Conservation (phyloP, 2,888 invertebrate genomes). For the Magallana nippona region DNA sequence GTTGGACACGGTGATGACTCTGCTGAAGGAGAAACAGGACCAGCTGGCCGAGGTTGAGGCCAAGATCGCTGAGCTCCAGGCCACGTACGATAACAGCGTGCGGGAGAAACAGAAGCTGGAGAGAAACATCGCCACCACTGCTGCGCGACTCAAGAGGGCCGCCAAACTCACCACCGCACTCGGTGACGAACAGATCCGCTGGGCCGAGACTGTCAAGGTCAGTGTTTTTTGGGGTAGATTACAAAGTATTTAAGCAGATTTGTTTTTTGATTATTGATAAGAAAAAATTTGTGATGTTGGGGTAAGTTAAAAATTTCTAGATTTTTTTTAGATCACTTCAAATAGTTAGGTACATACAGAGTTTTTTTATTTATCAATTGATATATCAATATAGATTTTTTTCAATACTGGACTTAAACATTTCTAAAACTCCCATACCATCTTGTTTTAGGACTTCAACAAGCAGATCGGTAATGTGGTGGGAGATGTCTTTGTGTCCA, state of each 20-base stretch:
- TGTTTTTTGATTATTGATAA: too few species aligned
- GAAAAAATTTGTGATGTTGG: too few species aligned
- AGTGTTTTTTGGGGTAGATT: slow-evolving; percentile 39
- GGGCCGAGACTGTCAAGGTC: slow-evolving; percentile 88
- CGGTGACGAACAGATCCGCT: slow-evolving; percentile 91
- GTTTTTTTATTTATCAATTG: too few species aligned
- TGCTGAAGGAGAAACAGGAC: slow-evolving; percentile 89
- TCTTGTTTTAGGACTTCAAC: slow-evolving; percentile 72
- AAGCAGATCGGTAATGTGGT: slow-evolving; percentile 78
- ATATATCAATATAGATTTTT: too few species aligned
- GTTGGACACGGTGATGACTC: slow-evolving; percentile 87
- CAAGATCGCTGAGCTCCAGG: slow-evolving; percentile 82
- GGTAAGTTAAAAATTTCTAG: too few species aligned
- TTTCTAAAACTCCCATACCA: background rate
- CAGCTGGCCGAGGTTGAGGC: slow-evolving; percentile 91
- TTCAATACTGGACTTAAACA: background rate
- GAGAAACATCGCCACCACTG: slow-evolving; percentile 88
- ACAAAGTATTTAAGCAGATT: too few species aligned
- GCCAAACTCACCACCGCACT: slow-evolving; percentile 92
- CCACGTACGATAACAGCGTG: slow-evolving; percentile 79
- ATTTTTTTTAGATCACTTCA: too few species aligned
- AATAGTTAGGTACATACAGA: too few species aligned
- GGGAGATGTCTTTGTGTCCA: slow-evolving; percentile 80
- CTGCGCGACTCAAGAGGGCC: slow-evolving; percentile 89
- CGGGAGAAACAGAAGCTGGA: slow-evolving; percentile 88